Evolutionary conservation across 2,888 invertebrate genomes (phyloP).

Genomic region (Vannuccia rotundouncinata): DNA sequence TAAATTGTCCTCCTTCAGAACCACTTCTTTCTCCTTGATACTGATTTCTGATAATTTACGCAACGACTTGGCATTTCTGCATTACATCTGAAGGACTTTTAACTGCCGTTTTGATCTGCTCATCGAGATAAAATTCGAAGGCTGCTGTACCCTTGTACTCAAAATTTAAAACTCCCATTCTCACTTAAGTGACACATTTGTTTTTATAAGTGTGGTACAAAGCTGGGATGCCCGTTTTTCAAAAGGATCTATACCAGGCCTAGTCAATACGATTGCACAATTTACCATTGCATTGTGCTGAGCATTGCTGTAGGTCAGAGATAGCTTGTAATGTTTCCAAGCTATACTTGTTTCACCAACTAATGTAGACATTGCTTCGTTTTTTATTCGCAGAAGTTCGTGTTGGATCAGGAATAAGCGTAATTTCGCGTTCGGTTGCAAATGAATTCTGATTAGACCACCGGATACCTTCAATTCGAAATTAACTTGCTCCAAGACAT

Average conservation of each 20-base stretch:
- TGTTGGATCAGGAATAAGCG: neutral
- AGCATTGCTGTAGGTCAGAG: neutral
- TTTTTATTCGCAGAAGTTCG: slow-evolving; percentile 16
- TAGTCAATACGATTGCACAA: neutral
- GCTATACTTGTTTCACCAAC: neutral
- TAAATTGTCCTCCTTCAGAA: neutral
- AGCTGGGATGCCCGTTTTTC: neutral
- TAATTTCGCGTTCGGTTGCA: slow-evolving; percentile 1
- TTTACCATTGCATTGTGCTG: neutral
- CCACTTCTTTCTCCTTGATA: slow-evolving; percentile 22
- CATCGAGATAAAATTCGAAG: neutral
- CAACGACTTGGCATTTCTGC: neutral
- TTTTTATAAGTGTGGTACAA: neutral
- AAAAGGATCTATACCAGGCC: neutral
- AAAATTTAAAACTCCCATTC: neutral
- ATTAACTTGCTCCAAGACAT: neutral
- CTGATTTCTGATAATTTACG: neutral
- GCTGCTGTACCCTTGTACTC: neutral
- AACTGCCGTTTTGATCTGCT: neutral
- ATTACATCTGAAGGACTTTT: neutral
- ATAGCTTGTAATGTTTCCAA: neutral
- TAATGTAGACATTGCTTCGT: slow-evolving; percentile 21
- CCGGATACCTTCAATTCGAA: neutral
- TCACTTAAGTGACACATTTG: neutral
- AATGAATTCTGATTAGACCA: neutral